These are phyloP conservation scores for Ommatoiulus sabulosus DNA, from an alignment of 2,888 invertebrate species.

Conservation along the genomic window DNA sequence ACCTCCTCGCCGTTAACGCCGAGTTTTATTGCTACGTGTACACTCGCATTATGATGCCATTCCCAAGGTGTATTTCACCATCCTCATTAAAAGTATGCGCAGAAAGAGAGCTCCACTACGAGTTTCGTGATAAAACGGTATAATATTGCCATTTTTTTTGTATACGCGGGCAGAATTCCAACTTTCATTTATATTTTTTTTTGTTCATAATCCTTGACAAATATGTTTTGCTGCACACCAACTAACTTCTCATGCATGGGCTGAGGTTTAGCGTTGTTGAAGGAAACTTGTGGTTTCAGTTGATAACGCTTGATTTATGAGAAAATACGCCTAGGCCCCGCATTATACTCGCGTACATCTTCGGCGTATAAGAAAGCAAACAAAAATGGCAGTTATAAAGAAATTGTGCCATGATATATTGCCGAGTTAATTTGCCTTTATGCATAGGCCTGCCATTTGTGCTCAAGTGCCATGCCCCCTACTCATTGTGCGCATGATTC, in stretches of 20 bases:
- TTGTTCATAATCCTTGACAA: constrained; percentile 32
- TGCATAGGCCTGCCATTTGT: constrained; percentile 14
- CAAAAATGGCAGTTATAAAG: constrained; percentile 45
- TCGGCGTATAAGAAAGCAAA: constrained; percentile 22
- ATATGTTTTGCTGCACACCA: constrained; percentile 26
- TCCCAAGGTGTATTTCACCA: neutral
- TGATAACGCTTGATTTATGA: constrained; percentile 52
- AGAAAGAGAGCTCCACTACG: neutral
- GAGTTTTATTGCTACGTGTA: neutral
- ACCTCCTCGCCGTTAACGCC: constrained; percentile 14
- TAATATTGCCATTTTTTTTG: neutral
- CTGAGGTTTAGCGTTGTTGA: constrained; percentile 44
- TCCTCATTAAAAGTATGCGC: constrained; percentile 26
- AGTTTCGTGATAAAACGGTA: neutral
- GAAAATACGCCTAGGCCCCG: neutral
- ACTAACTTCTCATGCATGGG: constrained; percentile 41
- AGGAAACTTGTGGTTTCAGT: constrained; percentile 51
- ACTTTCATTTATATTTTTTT: constrained; percentile 32
- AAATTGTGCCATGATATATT: constrained; percentile 41
- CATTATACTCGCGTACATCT: constrained; percentile 25
- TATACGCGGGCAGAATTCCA: neutral
- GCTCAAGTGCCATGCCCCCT: constrained; percentile 30
- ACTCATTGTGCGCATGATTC: constrained; percentile 29
- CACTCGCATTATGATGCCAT: neutral
- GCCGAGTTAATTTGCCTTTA: constrained; percentile 44